Evolutionary conservation across 2,797 vertebrate genomes (phyloP).

Genomic region (Fistularia commersonii): DNA sequence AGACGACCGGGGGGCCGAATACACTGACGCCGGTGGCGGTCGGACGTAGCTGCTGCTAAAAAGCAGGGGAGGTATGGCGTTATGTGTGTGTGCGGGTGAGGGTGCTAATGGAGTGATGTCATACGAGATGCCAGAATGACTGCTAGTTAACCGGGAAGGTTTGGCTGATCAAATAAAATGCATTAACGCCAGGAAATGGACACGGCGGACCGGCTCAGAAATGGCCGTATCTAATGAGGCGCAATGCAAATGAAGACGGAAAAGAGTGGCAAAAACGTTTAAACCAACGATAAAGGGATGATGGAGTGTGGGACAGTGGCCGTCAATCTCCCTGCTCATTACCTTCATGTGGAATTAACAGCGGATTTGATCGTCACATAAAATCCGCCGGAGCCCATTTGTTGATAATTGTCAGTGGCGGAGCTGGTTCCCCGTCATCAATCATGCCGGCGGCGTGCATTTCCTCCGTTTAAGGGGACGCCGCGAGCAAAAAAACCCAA

Average conservation of each 20-base stretch:
- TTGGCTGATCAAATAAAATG: constrained; percentile 74
- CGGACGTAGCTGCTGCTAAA: constrained; percentile 2
- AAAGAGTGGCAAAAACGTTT: constrained; percentile 70
- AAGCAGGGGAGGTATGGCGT: constrained; percentile 29
- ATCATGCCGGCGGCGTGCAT: constrained; percentile 56
- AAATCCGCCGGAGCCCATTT: constrained; percentile 70
- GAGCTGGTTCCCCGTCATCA: constrained; percentile 69
- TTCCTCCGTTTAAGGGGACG: constrained; percentile 57
- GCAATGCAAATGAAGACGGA: constrained; percentile 76
- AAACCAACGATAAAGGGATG: constrained; percentile 76
- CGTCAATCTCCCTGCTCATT: constrained; percentile 79
- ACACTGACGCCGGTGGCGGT: constrained; percentile 50
- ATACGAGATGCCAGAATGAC: constrained; percentile 56
- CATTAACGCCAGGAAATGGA: constrained; percentile 73
- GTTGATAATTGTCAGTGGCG: constrained; percentile 69
- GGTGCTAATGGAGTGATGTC: constrained; percentile 71
- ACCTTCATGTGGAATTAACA: constrained; percentile 76
- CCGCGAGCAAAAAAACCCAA: constrained; percentile 63
- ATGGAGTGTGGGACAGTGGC: constrained; percentile 69
- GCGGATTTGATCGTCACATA: constrained; percentile 75
- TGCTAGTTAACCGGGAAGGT: constrained; percentile 68
- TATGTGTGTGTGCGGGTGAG: constrained; percentile 30
- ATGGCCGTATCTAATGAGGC: constrained; percentile 73
- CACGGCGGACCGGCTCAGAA: constrained; percentile 51
- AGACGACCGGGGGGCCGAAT: constrained; percentile 58